Percentiles rank a stretch among this genome's conserved stretches.
Conservation (phyloP, 2,113 vertebrate genomes). For the Solea solea region DNA sequence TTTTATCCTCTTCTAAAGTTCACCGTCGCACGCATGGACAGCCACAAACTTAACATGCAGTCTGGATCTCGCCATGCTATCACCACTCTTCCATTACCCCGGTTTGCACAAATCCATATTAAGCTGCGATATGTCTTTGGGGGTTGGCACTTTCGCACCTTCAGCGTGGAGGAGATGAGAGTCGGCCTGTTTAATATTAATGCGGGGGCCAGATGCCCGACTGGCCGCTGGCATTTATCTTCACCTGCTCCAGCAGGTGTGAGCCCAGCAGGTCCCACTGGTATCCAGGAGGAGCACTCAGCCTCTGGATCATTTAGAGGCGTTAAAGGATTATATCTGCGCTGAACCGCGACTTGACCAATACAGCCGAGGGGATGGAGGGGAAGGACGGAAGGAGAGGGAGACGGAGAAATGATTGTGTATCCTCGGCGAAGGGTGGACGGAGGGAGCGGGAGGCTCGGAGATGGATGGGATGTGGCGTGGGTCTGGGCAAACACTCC, state of each 20-base stretch:
- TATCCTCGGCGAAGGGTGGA: slow-evolving; percentile 25
- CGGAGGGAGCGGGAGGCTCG: slow-evolving; percentile 13
- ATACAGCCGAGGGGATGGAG: slow-evolving; percentile 56
- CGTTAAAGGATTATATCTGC: slow-evolving; percentile 74
- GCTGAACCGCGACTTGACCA: slow-evolving; percentile 69
- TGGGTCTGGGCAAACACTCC: slow-evolving; percentile 69
- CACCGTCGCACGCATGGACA: slow-evolving; percentile 18
- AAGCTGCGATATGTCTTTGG: slow-evolving; percentile 70
- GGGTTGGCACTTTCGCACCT: slow-evolving; percentile 73
- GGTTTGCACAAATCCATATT: slow-evolving; percentile 75
- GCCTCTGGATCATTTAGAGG: slow-evolving; percentile 77
- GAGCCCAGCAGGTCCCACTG: slow-evolving; percentile 63
- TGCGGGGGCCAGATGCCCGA: slow-evolving; percentile 67
- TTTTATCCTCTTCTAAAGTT: slow-evolving; percentile 28
- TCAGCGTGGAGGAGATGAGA: slow-evolving; percentile 72
- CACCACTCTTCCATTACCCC: slow-evolving; percentile 56
- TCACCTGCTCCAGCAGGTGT: slow-evolving; percentile 69
- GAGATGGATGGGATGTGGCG: slow-evolving; percentile 67
- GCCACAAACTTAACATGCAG: slow-evolving; percentile 54
- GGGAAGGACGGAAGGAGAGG: slow-evolving; percentile 17
- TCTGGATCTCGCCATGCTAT: slow-evolving; percentile 41
- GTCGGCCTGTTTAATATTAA: slow-evolving; percentile 81
- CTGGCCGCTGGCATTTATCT: slow-evolving; percentile 79
- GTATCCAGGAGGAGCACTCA: slow-evolving; percentile 67
- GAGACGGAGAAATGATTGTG: slow-evolving; percentile 58